Evolutionary conservation across 2,888 invertebrate species (phyloP), one percentile per base, ranked within the genome.

Genomic region (Spatulosminthurus flaviceps): DNA sequence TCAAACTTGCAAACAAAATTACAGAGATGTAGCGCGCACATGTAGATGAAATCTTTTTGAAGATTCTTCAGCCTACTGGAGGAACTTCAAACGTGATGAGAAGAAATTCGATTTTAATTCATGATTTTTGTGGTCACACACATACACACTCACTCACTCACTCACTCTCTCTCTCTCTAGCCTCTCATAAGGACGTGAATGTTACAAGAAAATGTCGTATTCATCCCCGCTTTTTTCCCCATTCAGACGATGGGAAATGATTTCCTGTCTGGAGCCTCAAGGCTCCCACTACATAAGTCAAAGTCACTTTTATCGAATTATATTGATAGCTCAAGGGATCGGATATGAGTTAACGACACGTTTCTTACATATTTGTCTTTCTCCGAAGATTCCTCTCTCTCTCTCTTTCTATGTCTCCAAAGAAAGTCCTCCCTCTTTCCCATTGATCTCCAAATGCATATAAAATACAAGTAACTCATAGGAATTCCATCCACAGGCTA

Each of bases 291-390:
- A 60, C 29, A 75, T 75, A 75, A 64, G 64, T 75, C 64, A 75
- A 75, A 75, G 75, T 64, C 75, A 66, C 34, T 73, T 34, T 75
- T 75, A 75, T 75, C 75, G 66, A 75, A 64, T 64, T 75, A 75
- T 64, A 75, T 64, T 75, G 75, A 75, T 64, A 64, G 64, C 22
- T 22, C 61, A 21, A n/a, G 34, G 61, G 21, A 72, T 51, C 34
- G 70, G 28, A 34, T 29, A 21, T 34, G 70, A 51, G 51, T 51
- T 19, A 51, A 51, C 4, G 67, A 67, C 67, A 67, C 19, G 19
- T 24, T 67, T 67, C 67, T 28, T 42, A 60, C 61, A 61, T 34
- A 74, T 60, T 72, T 72, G 71, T 72, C 43, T 67, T 74, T 73
- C 43, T 21, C 7, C 41, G 42, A 19, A 28, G 7, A n/a, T 1